Base-by-base conservation (phyloP, 1,140 invertebrate species). In the Hermetia illucens region DNA sequence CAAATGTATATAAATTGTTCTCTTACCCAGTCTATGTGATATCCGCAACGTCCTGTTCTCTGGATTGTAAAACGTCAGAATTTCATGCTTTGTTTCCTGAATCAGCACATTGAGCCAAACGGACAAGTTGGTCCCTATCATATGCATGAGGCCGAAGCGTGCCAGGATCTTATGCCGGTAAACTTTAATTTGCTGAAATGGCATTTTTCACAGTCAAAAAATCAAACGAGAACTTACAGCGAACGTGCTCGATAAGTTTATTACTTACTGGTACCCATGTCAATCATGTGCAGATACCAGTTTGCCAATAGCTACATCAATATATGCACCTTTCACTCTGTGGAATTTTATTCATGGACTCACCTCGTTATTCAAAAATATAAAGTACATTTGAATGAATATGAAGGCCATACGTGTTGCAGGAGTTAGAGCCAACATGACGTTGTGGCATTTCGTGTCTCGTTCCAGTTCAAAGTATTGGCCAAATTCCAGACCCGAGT, bases 361-460 rank as follows among this genome's bases (percentile, higher is more conserved):
- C 50, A 82, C 80, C 71, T 88, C 84, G 52, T 89, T 86, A 61
- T 92, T 92, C 13, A 93, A 70, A 65, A 95, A 94, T 58, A 95
- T 91, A 64, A 93, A 94, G 62, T 92, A 93, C 75, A 93, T 89
- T 62, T 94, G 90, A 47, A 91, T 83, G 55, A 94, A 89, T 46
- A 89, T 92, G 64, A 94, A 91, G 34, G 83, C 77, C 82, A 92
- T 90, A 44, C 88, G 67, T 0, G 83, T 83, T 4, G 81, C 79
- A 0, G 89, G 88, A 1, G 85, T 90, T 5, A 93, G 56, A 0
- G 83, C 86, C 21, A 89, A 66, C 50, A 93, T 69, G 12, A 90
- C 77, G 51, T 87, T 90, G 54, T 87, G 79, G 51, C 88, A 92
- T 45, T 85, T 81, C 10, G 81, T 82, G 48, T 85, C 78, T 24